These are phyloP conservation scores for Rhincodon typus DNA, from an alignment of 2,797 vertebrate genomes.

Conservation along the genomic window DNA sequence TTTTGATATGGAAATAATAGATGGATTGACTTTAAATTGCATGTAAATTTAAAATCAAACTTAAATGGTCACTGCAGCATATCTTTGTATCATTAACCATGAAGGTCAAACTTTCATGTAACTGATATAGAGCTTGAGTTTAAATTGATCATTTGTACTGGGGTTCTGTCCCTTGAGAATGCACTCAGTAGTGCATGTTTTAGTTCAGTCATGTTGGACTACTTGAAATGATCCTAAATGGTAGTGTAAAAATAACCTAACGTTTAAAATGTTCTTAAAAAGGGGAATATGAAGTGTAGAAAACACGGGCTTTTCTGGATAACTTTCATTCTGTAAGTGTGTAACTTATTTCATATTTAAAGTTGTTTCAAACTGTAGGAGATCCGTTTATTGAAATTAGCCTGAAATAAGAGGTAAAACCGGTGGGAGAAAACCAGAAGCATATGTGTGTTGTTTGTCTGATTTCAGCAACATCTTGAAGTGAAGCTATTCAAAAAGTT, in stretches of 20 bases:
- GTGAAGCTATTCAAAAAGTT: neutral
- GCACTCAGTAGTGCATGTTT: neutral
- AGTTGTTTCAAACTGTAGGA: neutral
- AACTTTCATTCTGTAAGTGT: neutral
- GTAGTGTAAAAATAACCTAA: neutral
- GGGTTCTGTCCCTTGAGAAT: neutral
- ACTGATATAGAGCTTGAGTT: neutral
- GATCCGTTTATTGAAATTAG: neutral
- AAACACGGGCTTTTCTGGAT: neutral
- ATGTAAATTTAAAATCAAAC: too few relatives aligned
- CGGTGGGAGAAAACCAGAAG: neutral
- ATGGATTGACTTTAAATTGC: neutral
- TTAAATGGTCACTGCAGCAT: neutral
- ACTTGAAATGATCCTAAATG: neutral
- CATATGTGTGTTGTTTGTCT: neutral
- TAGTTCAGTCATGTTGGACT: neutral
- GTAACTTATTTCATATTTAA: neutral
- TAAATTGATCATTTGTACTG: neutral
- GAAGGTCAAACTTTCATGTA: neutral
- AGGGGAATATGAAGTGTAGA: neutral
- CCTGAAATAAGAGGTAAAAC: neutral
- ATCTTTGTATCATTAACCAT: neutral
- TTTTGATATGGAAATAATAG: neutral
- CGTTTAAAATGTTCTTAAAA: neutral
- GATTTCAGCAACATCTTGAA: neutral